These are phyloP conservation scores for Proteles cristata DNA, from an alignment of 2,113 vertebrate genomes.

Conservation along the genomic window DNA sequence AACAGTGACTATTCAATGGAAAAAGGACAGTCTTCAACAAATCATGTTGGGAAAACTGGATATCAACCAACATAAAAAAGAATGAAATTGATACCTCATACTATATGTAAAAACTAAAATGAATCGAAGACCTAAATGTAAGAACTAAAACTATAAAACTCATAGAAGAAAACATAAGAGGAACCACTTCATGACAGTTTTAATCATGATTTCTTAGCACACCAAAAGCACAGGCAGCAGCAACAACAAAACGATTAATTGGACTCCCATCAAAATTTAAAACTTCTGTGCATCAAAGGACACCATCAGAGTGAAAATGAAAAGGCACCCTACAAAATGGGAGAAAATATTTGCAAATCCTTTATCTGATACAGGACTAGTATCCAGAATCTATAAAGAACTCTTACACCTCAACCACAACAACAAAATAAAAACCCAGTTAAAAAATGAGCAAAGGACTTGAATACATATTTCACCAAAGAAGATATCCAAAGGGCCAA, in stretches of 20 bases:
- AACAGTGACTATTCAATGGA: neutral
- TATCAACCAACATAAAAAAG: neutral
- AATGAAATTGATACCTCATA: neutral
- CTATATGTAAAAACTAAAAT: neutral
- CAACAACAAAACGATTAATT: neutral
- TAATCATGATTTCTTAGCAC: neutral
- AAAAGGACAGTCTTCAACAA: neutral
- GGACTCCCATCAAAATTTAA: neutral
- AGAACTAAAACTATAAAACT: neutral
- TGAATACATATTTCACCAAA: neutral
- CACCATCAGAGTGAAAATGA: neutral
- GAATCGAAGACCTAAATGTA: neutral
- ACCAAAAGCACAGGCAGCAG: neutral
- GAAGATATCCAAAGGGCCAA: neutral
- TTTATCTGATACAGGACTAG: neutral
- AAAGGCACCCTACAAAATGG: neutral
- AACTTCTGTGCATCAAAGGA: neutral
- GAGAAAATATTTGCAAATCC: slow-evolving; percentile 31
- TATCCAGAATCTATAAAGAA: neutral
- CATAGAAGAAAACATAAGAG: neutral
- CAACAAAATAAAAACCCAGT: neutral
- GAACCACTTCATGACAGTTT: neutral
- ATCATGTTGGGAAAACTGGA: neutral
- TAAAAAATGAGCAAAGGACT: neutral
- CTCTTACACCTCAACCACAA: neutral